Base-by-base conservation (phyloP, 2,888 invertebrate genomes). In the Alviniconcha strummeri region DNA sequence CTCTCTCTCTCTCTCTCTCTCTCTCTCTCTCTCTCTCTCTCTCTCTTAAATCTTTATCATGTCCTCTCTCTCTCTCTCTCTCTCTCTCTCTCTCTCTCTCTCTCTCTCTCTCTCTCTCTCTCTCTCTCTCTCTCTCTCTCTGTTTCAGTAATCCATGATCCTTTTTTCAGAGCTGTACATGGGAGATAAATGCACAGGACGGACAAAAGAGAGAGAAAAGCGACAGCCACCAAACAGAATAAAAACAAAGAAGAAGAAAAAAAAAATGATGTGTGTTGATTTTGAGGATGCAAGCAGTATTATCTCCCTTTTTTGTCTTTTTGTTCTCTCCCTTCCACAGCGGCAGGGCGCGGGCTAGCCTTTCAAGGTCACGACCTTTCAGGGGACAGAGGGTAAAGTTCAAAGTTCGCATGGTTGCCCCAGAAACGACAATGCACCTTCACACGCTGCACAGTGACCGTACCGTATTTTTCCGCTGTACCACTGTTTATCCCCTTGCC, bases 311-410 rank as follows among this genome's bases (percentile, higher is more conserved):
- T 36, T 54, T 80, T 19, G 13, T 52, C 15, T 78, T 64, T 64
- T 13, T 11, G 60, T 78, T 64, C 4, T 64, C 19, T 78, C 19
- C 52, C 19, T 5, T 79, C 36, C 36, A 17, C 80, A 80, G 80
- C 67, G 55, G 69, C 80, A 9, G 64, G 54, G 15, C 8, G 69
- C 80, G 6, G 80, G 80, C n/a, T 80, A 80, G 55, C 78, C 52
- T 56, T 11, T 60, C 78, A 52, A 15, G 78, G 64, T 15, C 78
- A 78, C 60, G 78, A 57, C 76, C 76, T 76, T 54, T 60, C 79
- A 52, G 79, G 19, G 69, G 55, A 80, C 80, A 69, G 69, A 78
- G 80, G 80, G 80, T 80, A 80, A 80, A 79, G 69, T 71, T 71
- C n/a, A 71, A 17, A 71, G 71, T 69, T 80, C 69, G 80, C 80